Evolutionary conservation across 2,888 invertebrate genomes (phyloP), one percentile per base, ranked within the genome.

Genomic region (Dione juno): DNA sequence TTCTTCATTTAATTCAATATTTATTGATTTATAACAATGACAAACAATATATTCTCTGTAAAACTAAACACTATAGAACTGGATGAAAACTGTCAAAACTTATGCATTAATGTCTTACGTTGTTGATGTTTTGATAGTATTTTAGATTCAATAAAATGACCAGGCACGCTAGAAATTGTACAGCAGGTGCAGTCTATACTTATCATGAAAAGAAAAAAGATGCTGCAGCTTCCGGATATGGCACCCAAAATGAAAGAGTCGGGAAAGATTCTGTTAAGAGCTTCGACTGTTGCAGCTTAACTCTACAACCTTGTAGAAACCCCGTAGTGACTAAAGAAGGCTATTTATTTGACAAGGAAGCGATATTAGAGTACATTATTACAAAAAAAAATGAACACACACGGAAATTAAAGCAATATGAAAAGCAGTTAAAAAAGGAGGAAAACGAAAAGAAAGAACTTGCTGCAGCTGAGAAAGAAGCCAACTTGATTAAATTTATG

Each of bases 161-260:
- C 0, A 95, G 99, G 67, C 99, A 99, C 85, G 99, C 99, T 11
- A 96, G 98, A 87, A 99, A 99, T 91, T 98, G 98, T 82, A 99
- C 99, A 1, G 99, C 99, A 0, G 98, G 99, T 69, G 98, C 99
- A 10, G 99, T 99, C 11, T 99, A 99, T 86, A 98, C 99, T 0
- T 99, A 99, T 81, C 98, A 99, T 81, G 99, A 99, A 85, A 98
- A 98, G 90, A 97, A 98, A 86, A 98, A 98, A 84, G 99, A 99
- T 85, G 98, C 98, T 1, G 95, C 96, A 53, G 96, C 97, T 10
- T 98, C 99, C 14, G 99, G 99, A 9, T 99, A 99, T 88, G 99
- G 97, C 1, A 97, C 97, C 43, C 96, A 96, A 85, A 95, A 94
- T 61, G 96, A 96, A 85, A 94, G 99, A 81, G 95, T 99, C 64